Percentiles rank a stretch among this genome's conserved stretches.
These are phyloP conservation scores for Trogon melanurus DNA, from an alignment of 2,113 vertebrate genomes.

Conservation along the genomic window DNA sequence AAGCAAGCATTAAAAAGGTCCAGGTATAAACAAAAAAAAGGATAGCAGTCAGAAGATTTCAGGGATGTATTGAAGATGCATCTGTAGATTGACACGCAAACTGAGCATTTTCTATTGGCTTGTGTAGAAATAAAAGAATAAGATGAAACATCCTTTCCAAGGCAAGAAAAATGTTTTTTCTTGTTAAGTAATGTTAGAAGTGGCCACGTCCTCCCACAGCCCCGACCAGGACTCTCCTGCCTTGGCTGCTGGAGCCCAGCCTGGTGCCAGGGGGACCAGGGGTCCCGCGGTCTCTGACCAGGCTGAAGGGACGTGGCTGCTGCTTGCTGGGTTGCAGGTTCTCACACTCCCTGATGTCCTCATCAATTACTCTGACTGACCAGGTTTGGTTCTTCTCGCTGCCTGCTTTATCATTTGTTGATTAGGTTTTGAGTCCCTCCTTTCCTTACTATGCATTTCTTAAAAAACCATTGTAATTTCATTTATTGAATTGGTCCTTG, in stretches of 20 bases:
- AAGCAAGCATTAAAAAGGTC: not conserved
- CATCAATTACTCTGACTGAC: not conserved
- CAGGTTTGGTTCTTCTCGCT: not conserved
- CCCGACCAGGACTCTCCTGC: not conserved
- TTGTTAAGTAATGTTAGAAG: not conserved
- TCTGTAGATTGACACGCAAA: not conserved
- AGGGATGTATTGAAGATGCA: not conserved
- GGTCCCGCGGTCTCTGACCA: not conserved
- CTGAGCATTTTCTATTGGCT: not conserved
- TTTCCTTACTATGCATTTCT: not conserved
- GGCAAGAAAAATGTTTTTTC: not conserved
- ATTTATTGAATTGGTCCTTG: not conserved
- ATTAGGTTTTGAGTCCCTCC: not conserved
- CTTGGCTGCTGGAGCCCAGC: not conserved
- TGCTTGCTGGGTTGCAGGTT: not conserved
- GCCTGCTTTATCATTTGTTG: not conserved
- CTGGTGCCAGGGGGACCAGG: no score
- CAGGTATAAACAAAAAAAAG: not conserved
- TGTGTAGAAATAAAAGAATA: not conserved
- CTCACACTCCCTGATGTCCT: not conserved
- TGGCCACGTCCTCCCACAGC: rapidly evolving
- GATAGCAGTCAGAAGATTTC: not conserved
- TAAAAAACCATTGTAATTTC: not conserved
- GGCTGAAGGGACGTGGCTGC: not conserved
- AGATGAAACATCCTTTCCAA: not conserved